Evolutionary conservation across 2,888 invertebrate species (phyloP).

Genomic region (Lochmaea crataegi): DNA sequence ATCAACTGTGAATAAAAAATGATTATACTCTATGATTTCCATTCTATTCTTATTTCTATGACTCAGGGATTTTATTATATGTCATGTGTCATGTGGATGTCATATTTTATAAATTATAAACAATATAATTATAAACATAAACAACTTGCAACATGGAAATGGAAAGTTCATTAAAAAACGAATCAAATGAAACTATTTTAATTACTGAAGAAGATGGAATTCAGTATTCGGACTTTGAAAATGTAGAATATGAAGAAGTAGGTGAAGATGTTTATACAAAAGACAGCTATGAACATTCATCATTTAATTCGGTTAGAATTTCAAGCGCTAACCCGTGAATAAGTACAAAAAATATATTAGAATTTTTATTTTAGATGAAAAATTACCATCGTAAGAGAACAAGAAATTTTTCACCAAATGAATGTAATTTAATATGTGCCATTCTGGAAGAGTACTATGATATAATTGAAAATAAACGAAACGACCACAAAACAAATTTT

Average conservation of each 20-base stretch:
- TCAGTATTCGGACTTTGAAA: constrained; percentile 37
- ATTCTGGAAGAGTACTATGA: constrained; percentile 31
- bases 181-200: constrained; percentile 27
- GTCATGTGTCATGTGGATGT: neutral
- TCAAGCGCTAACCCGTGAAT: neutral
- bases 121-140: constrained; percentile 1
- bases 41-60: too few relatives aligned
- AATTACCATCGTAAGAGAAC: constrained; percentile 29
- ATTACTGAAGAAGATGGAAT: constrained; percentile 31
- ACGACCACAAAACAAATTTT: constrained; percentile 34
- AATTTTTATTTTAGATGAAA: constrained; percentile 26
- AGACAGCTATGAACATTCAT: constrained; percentile 17
- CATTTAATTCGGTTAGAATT: constrained; percentile 21
- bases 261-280: constrained; percentile 18
- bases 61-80: neutral
- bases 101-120: constrained; percentile 4
- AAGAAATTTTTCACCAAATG: constrained; percentile 29
- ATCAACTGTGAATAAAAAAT: too few relatives aligned
- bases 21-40: too few relatives aligned
- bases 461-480: constrained; percentile 30
- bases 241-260: constrained; percentile 35
- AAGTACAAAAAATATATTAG: neutral
- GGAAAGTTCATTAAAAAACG: constrained; percentile 24
- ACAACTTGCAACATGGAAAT: constrained; percentile 4
- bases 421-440: constrained; percentile 26